A percentile compares a stretch with the other conserved stretches of the same genome.
phyloP scores from a whole-genome alignment of 2,888 invertebrate genomes.

The Heliconius ethilla region DNA sequence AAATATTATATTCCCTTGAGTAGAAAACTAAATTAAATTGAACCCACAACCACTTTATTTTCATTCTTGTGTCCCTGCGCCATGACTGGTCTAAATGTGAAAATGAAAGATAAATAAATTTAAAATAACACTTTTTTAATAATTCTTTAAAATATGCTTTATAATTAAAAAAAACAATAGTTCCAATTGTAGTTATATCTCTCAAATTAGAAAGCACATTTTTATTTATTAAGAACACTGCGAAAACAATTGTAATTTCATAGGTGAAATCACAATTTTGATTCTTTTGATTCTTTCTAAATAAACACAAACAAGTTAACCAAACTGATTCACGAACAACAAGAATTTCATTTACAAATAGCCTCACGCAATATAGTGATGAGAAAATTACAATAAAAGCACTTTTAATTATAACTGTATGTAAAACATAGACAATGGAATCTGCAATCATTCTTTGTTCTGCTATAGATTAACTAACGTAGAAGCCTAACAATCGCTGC shows the following conservation, averaged over 20 bases:
- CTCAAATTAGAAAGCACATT: no score
- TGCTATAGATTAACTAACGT: conserved; percentile 31
- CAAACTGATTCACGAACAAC: neutral
- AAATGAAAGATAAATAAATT: no score
- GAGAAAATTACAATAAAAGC: conserved; percentile 11
- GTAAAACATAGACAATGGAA: conserved; percentile 23
- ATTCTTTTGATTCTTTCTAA: neutral
- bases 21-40: no score
- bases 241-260: neutral
- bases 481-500: conserved; percentile 27
- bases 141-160: no score
- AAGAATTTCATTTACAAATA: conserved; percentile 1
- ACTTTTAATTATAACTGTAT: conserved; percentile 31
- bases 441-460: conserved; percentile 30
- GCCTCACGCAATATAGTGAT: neutral
- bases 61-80: no score
- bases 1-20: no score
- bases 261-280: neutral
- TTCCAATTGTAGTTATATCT: no score
- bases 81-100: no score
- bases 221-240: neutral
- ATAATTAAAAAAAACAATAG: no score
- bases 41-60: no score
- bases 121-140: no score
- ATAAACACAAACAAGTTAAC: neutral